Conservation (phyloP, 2,888 invertebrate genomes). For the Aporophyla lueneburgensis region DNA sequence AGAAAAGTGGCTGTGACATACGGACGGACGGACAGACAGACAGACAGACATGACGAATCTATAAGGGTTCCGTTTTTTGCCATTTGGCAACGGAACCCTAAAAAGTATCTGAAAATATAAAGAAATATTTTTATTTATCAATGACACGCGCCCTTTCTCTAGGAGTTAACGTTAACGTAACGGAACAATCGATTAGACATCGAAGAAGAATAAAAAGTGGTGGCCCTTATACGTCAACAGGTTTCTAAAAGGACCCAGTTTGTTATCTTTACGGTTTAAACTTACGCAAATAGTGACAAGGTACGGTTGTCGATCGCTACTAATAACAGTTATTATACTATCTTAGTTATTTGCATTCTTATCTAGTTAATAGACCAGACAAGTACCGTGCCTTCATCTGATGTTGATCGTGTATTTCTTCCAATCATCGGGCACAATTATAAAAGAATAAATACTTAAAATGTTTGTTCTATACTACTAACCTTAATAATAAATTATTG, state of each 20-base stretch:
- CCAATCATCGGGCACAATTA: background rate
- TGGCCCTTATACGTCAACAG: background rate
- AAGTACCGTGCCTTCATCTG: constrained; percentile 25
- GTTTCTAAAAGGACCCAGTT: constrained; percentile 7
- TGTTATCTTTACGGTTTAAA: constrained; percentile 28
- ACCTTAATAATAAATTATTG: background rate
- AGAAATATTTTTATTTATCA: background rate
- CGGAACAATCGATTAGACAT: background rate
- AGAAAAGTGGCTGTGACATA: too few relatives aligned
- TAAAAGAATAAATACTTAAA: background rate
- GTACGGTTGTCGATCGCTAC: constrained; percentile 22
- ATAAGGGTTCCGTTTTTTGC: too few relatives aligned
- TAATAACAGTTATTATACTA: constrained; percentile 49
- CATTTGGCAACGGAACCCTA: too few relatives aligned
- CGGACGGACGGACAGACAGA: too few relatives aligned
- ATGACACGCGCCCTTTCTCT: background rate
- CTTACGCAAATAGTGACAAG: constrained; percentile 36
- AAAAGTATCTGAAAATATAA: too few relatives aligned
- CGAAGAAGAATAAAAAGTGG: constrained; percentile 4
- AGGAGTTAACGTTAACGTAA: background rate
- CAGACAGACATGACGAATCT: too few relatives aligned
- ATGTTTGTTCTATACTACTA: background rate
- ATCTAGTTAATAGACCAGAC: constrained; percentile 37
- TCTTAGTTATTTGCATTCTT: constrained; percentile 48
- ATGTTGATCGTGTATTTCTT: constrained; percentile 24